Evolutionary conservation across 2,888 invertebrate genomes (phyloP).

Genomic region (Cephonodes hylas): DNA sequence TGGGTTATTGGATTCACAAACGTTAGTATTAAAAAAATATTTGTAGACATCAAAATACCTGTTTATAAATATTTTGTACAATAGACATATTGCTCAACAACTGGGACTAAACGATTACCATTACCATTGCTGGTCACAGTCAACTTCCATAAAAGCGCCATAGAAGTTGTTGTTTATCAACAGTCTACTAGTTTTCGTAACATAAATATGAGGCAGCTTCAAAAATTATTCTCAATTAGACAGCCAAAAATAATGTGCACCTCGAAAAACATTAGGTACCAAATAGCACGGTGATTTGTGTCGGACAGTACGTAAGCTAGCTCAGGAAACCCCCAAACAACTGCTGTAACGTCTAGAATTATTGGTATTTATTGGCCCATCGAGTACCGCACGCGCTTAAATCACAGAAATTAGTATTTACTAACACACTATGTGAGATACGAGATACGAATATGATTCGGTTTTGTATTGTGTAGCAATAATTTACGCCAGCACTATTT

Average conservation of each 20-base stretch:
- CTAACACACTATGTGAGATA: not conserved
- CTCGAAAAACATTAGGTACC: not conserved
- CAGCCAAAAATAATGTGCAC: not conserved
- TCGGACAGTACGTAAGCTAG: not conserved
- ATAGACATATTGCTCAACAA: too few relatives aligned
- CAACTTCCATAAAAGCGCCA: too few relatives aligned
- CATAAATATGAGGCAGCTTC: not conserved
- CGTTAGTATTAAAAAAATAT: too few relatives aligned
- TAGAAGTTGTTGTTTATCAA: too few relatives aligned
- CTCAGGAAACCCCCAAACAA: not conserved
- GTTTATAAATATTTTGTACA: too few relatives aligned
- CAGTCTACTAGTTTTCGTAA: not conserved
- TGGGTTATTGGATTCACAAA: too few relatives aligned
- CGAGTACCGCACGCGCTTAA: not conserved
- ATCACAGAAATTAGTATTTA: constrained; percentile 10
- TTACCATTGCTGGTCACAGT: too few relatives aligned
- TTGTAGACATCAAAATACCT: too few relatives aligned
- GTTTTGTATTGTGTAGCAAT: not conserved
- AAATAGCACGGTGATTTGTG: not conserved
- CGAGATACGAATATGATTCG: not conserved
- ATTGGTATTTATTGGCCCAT: constrained; percentile 11
- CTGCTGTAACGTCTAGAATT: not conserved
- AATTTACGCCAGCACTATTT: too few relatives aligned
- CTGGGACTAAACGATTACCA: too few relatives aligned
- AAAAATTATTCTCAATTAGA: not conserved